These are phyloP conservation scores for Lepidostoma basale DNA, from an alignment of 1,140 invertebrate species.

Conservation along the genomic window DNA sequence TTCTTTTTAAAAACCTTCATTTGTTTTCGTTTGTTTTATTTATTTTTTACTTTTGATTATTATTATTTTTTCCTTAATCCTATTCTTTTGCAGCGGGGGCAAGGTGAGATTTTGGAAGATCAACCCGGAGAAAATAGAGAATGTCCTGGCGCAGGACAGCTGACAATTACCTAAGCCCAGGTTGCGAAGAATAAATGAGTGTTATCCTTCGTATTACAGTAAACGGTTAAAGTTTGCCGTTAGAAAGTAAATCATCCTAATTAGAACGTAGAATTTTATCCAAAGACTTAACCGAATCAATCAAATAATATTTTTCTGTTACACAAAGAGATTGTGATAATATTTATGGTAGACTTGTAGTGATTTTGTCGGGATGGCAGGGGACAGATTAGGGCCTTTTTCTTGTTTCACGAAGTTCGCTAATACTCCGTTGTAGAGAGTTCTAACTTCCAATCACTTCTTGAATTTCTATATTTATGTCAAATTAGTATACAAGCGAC, in stretches of 20 bases:
- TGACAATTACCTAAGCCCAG: constrained; percentile 42
- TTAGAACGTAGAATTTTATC: constrained; percentile 28
- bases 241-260: constrained; percentile 33
- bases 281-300: constrained; percentile 33
- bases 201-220: constrained; percentile 42
- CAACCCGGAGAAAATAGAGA: constrained; percentile 37
- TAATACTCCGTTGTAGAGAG: too few species aligned
- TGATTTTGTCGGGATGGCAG: constrained; percentile 22
- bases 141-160: constrained; percentile 30
- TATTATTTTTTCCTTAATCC: constrained; percentile 36
- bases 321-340: constrained; percentile 38
- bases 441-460: not conserved
- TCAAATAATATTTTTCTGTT: constrained; percentile 16
- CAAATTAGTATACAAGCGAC: not conserved
- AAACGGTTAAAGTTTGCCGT: constrained; percentile 43
- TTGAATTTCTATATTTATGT: not conserved
- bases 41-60: constrained; percentile 30
- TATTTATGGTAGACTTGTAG: constrained; percentile 25
- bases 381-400: constrained; percentile 46
- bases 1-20: too few species aligned
- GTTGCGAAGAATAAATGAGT: constrained; percentile 41
- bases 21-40: too few species aligned
- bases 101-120: constrained; percentile 46
- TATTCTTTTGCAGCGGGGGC: constrained; percentile 41
- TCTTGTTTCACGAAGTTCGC: too few species aligned